Evolutionary conservation across 2,113 vertebrate species (phyloP), one percentile per base, ranked within the genome.

Genomic region (Pogona vitticeps): DNA sequence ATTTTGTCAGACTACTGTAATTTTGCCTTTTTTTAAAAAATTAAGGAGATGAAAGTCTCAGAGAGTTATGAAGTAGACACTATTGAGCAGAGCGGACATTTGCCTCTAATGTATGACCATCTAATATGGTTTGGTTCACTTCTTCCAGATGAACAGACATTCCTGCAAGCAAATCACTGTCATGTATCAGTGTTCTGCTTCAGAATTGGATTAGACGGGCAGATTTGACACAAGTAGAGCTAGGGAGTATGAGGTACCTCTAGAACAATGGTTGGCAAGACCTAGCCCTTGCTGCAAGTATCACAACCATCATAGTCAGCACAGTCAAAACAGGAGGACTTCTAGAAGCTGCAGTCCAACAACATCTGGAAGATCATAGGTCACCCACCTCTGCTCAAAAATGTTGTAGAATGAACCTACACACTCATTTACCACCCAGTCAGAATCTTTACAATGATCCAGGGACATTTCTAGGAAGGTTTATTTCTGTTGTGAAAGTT

Each of bases 51-150:
- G 2, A 18, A 3, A 17, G 31, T 33, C 20, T 82, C 9, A 20
- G 71, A 38, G 68, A 76, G 52, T 56, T 9, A 23, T 38, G 46
- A 88, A 84, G 90, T 89, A 28, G 26, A 36, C 2, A 31, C 88
- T 31, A 31, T 7, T 59, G 67, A 40, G 31, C 75, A 84, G 80
- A 82, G 86, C 76, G 0, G 65, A 63, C 87, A 28, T 0, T 28
- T 33, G 2, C 18, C 40, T 13, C 76, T 81, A 67, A 46, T 81
- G 31, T 38, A 67, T n/a, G 26, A 42, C 3, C 2, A 26, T n/a
- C 28, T n/a, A 13, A 20, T 46, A 38, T 18, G 38, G 61, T 26
- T 46, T 65, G 79, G 79, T 38, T 67, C 38, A 40, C 36, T 80
- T 42, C 36, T 59, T 65, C 46, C 6, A 2, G 40, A 23, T 67